Conservation (phyloP, 2,797 vertebrate species). For the Allobates femoralis region DNA sequence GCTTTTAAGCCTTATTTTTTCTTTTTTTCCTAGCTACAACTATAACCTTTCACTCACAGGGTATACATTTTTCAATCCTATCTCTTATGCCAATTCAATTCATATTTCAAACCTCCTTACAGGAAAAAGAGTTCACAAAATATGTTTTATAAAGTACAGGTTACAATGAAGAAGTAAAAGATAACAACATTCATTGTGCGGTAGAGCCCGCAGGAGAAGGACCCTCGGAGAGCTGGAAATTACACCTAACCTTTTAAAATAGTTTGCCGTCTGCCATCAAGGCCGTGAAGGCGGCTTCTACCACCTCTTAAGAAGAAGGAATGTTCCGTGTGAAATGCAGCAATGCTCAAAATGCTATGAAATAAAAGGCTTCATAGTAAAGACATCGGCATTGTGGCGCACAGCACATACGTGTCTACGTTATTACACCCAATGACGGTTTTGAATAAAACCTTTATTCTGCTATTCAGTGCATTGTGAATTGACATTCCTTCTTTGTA, state of each 20-base stretch:
- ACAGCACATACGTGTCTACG: neutral
- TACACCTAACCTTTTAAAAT: conserved; percentile 59
- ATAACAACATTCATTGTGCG: conserved; percentile 33
- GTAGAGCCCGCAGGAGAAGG: conserved; percentile 19
- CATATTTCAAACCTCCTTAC: neutral
- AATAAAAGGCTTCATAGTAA: conserved; percentile 46
- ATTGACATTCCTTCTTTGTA: conserved; percentile 31
- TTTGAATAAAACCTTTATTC: conserved; percentile 14
- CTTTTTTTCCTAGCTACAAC: neutral
- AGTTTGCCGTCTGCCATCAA: conserved; percentile 39
- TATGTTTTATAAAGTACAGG: neutral
- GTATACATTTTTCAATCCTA: neutral
- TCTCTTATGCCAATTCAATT: neutral
- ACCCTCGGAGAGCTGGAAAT: conserved; percentile 6
- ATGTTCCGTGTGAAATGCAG: conserved; percentile 17
- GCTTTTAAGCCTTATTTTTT: neutral
- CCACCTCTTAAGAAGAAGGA: conserved; percentile 46
- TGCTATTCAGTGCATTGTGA: conserved; percentile 18
- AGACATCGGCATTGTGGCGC: conserved; percentile 13
- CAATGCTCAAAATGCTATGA: conserved; percentile 25
- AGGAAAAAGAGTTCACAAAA: neutral
- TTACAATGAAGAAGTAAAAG: conserved; percentile 25
- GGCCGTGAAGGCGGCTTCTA: conserved; percentile 41
- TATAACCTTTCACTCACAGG: neutral
- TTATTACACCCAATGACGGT: conserved; percentile 4